Conservation (phyloP, 2,888 invertebrate species). For the Melinaea marsaeus region DNA sequence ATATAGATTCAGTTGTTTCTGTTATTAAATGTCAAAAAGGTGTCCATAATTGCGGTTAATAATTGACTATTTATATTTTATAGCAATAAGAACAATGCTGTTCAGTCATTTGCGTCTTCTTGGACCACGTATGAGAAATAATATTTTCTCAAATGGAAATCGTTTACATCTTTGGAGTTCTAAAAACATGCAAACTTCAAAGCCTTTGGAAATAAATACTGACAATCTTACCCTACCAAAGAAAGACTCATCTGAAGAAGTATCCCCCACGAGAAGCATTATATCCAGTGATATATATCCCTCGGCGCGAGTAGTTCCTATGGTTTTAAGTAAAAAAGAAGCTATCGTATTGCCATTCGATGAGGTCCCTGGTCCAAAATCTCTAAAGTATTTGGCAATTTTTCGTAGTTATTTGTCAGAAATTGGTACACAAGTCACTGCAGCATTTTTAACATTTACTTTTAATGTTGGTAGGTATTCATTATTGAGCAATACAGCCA, state of each 20-base stretch:
- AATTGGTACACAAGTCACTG: constrained; percentile 80
- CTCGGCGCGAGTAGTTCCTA: constrained; percentile 49
- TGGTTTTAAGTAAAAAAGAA: constrained; percentile 55
- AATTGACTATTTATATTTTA: neutral
- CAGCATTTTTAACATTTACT: constrained; percentile 68
- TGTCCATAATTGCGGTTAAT: neutral
- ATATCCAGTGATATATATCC: constrained; percentile 48
- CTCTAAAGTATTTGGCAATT: constrained; percentile 76
- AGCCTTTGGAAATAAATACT: constrained; percentile 37
- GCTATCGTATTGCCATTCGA: constrained; percentile 74
- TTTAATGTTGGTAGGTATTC: constrained; percentile 61
- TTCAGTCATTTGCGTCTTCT: constrained; percentile 35
- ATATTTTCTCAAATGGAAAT: constrained; percentile 32
- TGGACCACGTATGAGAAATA: constrained; percentile 33
- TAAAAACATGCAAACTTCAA: constrained; percentile 38
- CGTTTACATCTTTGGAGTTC: constrained; percentile 38
- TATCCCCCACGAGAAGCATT: constrained; percentile 27
- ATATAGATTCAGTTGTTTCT: constrained; percentile 4
- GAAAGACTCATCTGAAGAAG: constrained; percentile 22
- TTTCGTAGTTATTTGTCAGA: constrained; percentile 79
- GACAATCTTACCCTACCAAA: constrained; percentile 24
- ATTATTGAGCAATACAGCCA: too few species aligned
- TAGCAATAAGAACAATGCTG: constrained; percentile 15
- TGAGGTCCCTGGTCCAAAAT: constrained; percentile 80
- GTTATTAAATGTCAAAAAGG: neutral